A percentile compares a stretch with the other conserved stretches of the same genome.
These are phyloP conservation scores for Peromyscus aztecus DNA, from an alignment of 2,797 vertebrate species.

Conservation along the genomic window DNA sequence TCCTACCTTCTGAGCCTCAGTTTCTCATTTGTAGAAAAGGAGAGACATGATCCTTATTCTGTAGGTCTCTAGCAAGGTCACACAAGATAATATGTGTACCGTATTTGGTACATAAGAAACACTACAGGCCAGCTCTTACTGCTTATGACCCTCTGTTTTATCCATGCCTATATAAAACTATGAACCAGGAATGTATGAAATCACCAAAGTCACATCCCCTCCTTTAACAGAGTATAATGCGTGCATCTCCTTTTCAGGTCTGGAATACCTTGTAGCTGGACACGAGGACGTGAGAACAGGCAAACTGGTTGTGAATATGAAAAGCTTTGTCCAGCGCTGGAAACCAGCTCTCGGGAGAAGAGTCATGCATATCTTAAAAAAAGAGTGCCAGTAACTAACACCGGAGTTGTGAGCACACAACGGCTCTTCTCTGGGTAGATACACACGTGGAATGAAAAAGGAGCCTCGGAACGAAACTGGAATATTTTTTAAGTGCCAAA, in stretches of 20 bases:
- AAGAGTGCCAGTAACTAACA: conserved; percentile 92
- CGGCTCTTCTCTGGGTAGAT: conserved; percentile 85
- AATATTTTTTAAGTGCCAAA: conserved; percentile 87
- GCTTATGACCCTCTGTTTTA: background rate
- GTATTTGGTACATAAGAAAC: background rate
- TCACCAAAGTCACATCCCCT: background rate
- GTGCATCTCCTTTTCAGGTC: conserved; percentile 86
- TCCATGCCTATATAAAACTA: background rate
- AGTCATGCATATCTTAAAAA: conserved; percentile 94
- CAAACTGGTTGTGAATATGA: conserved; percentile 97
- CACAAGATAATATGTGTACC: background rate
- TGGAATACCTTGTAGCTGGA: conserved; percentile 96
- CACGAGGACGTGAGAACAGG: conserved; percentile 93
- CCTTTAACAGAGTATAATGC: background rate
- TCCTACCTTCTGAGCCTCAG: background rate
- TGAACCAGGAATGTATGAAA: background rate
- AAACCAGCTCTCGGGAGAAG: conserved; percentile 94
- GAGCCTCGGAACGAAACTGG: conserved; percentile 86
- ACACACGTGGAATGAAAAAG: conserved; percentile 80
- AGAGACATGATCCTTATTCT: background rate
- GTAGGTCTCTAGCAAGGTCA: conserved; percentile 36
- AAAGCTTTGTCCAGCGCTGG: conserved; percentile 98
- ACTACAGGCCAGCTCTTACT: background rate
- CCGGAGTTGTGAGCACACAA: background rate
- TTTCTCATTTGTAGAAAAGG: conserved; percentile 41